Evolutionary conservation across 2,888 invertebrate species (phyloP), one percentile per base, ranked within the genome.

Genomic region (Sphaerophoria taeniata): DNA sequence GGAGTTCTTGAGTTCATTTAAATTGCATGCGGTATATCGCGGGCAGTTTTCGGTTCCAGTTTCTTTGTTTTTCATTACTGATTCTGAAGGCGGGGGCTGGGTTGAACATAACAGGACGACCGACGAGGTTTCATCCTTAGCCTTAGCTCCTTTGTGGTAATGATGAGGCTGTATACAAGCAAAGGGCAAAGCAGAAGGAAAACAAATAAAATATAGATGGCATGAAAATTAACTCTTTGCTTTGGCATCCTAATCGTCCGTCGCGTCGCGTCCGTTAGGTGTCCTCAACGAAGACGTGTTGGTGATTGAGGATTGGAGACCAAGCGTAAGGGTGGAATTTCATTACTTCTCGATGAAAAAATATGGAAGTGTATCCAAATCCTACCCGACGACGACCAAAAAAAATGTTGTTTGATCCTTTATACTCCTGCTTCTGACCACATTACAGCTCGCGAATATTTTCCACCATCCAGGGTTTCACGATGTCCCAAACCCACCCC

Each of bases 21-120:
- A 79, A 84, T 79, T 84, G 74, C 74, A 84, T 72, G 71, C 71
- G 58, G 80, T 58, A 6, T 53, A 24, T 24, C 24, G 24, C 24
- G 24, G 53, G 53, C 53, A 11, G 12, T 43, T 11, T 43, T 11
- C 43, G 6, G 12, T 43, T 11, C 11, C 12, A 79, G 74, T 71
- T 79, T 34, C 74, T 75, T 75, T 75, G 75, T 80, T 76, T 84
- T 84, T 80, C 71, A 58, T 75, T 79, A 80, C 79, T 84, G 79
- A 80, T 84, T 84, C 72, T 56, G 69, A 67, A 67, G 74, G 67
- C 71, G 67, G 36, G 75, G 75, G 0, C 7, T 75, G 71, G 49
- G 12, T 6, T 65, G 65, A 63, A 74, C 65, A 83, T 58, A 79
- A 84, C 79, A 71, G 83, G 74, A 79, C 75, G 75, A 79, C 69